Percentiles rank a stretch among this genome's conserved stretches.
phyloP scores from a whole-genome alignment of 2,113 vertebrate species.

The Xenopus borealis region DNA sequence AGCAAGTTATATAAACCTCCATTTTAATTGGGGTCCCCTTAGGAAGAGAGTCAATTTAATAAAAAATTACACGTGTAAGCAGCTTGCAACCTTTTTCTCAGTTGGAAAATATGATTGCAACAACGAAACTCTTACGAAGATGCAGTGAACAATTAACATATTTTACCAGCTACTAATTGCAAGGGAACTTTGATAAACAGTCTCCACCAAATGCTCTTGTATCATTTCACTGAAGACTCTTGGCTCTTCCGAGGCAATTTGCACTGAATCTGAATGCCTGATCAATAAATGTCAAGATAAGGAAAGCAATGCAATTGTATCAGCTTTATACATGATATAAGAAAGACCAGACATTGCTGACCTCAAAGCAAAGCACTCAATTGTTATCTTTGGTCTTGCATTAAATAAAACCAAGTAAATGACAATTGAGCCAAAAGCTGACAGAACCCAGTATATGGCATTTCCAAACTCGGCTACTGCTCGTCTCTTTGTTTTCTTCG shows the following conservation, averaged over 20 bases:
- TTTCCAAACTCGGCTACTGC: not conserved
- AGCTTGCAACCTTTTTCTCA: too few species aligned
- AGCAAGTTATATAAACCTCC: too few species aligned
- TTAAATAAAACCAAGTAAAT: constrained; percentile 39
- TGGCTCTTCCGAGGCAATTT: constrained; percentile 38
- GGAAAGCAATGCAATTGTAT: constrained; percentile 41
- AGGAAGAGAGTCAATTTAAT: too few species aligned
- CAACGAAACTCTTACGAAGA: not conserved
- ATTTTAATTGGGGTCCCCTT: too few species aligned
- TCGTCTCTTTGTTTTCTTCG: not conserved
- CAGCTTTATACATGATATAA: constrained; percentile 38
- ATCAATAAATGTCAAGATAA: constrained; percentile 47
- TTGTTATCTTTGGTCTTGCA: constrained; percentile 32
- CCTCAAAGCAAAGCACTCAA: constrained; percentile 24
- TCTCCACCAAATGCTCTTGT: constrained; percentile 10
- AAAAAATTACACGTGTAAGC: too few species aligned
- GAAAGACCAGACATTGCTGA: constrained; percentile 36
- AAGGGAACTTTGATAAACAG: constrained; percentile 18
- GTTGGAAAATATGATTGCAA: too few species aligned
- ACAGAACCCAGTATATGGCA: not conserved
- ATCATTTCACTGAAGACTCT: constrained; percentile 25
- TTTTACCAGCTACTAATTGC: constrained; percentile 36
- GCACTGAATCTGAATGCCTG: constrained; percentile 37
- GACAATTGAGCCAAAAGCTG: constrained; percentile 17
- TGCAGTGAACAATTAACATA: constrained; percentile 28